A percentile compares a stretch with the other conserved stretches of the same genome.
phyloP scores from a whole-genome alignment of 2,797 vertebrate genomes.

The Pseudochirops corinnae region DNA sequence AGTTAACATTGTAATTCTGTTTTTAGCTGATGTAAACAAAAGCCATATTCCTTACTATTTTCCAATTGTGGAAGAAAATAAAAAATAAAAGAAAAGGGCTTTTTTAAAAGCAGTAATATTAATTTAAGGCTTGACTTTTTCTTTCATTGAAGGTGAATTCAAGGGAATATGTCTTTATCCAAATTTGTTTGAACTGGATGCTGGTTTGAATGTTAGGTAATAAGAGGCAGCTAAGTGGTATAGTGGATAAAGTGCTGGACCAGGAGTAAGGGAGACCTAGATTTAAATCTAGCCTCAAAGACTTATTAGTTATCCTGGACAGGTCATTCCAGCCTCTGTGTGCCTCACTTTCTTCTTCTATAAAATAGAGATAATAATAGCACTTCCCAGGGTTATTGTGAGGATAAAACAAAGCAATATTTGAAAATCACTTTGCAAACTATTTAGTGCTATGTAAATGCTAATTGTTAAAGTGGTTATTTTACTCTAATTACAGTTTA shows the following conservation, averaged over 20 bases:
- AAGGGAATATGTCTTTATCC: neutral
- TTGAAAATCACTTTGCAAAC: neutral
- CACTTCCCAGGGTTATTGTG: neutral
- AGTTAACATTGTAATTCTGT: slow-evolving; percentile 37
- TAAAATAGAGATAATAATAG: neutral
- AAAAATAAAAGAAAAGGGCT: neutral
- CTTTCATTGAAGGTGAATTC: slow-evolving; percentile 3
- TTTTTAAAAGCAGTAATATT: neutral
- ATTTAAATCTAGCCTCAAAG: neutral
- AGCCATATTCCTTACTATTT: neutral
- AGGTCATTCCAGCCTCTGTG: neutral
- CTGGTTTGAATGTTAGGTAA: neutral
- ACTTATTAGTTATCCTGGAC: neutral
- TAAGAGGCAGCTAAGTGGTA: neutral
- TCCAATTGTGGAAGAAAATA: neutral
- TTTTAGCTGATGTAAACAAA: slow-evolving; percentile 20
- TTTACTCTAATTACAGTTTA: neutral
- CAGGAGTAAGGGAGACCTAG: neutral
- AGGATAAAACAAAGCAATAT: neutral
- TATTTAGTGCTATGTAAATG: neutral
- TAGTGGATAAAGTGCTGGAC: neutral
- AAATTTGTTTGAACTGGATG: neutral
- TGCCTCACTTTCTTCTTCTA: neutral
- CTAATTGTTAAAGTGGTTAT: neutral
- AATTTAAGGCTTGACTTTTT: neutral